These are phyloP conservation scores for Piaya cayana DNA, from an alignment of 2,113 vertebrate species.

Conservation along the genomic window DNA sequence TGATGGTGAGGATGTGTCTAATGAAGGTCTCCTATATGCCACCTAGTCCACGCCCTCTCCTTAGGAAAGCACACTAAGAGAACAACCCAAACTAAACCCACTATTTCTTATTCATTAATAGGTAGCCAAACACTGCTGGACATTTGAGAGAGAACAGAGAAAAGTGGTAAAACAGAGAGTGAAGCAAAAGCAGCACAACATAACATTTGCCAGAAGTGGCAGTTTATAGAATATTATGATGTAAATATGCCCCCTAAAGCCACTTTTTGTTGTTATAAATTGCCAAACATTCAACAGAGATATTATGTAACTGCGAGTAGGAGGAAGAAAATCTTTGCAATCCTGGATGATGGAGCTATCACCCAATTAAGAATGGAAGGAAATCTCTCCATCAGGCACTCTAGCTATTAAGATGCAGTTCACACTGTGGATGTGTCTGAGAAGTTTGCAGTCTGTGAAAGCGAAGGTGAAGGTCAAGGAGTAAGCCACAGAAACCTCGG, in stretches of 20 bases:
- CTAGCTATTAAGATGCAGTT: slow-evolving; percentile 37
- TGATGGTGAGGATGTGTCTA: background rate
- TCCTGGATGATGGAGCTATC: background rate
- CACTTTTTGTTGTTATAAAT: background rate
- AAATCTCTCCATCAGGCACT: background rate
- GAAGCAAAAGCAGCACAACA: background rate
- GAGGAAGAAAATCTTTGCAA: background rate
- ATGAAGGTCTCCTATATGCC: background rate
- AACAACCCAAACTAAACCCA: background rate
- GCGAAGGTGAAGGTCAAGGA: slow-evolving; percentile 46
- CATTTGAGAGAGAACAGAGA: background rate
- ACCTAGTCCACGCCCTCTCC: background rate
- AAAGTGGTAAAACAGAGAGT: background rate
- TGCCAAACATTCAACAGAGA: background rate
- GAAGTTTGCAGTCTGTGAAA: slow-evolving; percentile 41
- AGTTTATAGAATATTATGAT: background rate
- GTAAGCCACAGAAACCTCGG: slow-evolving; percentile 42
- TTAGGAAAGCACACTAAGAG: background rate
- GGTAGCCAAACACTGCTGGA: background rate
- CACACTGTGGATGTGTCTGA: background rate
- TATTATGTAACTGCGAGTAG: background rate
- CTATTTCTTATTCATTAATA: background rate
- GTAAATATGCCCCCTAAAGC: background rate
- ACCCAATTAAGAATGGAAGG: background rate
- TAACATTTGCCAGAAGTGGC: background rate